These are phyloP conservation scores for Xenus cinereus DNA, from an alignment of 2,113 vertebrate genomes.

Conservation along the genomic window DNA sequence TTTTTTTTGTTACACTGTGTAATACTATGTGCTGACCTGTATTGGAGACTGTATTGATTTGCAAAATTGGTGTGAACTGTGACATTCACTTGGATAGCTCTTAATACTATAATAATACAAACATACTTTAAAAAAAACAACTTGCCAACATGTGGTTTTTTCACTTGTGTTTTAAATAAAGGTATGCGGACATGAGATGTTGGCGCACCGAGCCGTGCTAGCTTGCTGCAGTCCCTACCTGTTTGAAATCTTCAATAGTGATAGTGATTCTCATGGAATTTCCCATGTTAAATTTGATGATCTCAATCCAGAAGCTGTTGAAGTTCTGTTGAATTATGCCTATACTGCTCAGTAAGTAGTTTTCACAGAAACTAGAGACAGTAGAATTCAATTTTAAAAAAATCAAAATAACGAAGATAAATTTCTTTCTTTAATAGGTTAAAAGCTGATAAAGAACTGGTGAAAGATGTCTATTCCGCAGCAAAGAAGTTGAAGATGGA, in stretches of 20 bases:
- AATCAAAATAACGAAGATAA: background rate
- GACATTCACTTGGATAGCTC: background rate
- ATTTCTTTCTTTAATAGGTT: slow-evolving; percentile 75
- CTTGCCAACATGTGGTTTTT: background rate
- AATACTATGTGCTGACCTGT: background rate
- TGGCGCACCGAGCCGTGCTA: slow-evolving; percentile 94
- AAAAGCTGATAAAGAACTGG: slow-evolving; percentile 95
- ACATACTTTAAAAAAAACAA: background rate
- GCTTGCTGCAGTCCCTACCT: slow-evolving; percentile 98
- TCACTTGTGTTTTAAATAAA: slow-evolving; percentile 53
- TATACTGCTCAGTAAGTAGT: slow-evolving; percentile 96
- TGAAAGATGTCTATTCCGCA: slow-evolving; percentile 97
- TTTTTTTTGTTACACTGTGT: background rate
- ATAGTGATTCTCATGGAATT: slow-evolving; percentile 89
- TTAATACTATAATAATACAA: background rate
- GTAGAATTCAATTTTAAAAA: background rate
- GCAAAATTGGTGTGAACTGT: background rate
- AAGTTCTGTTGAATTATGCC: slow-evolving; percentile 95
- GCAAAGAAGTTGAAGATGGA: slow-evolving; percentile 98
- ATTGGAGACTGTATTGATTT: background rate
- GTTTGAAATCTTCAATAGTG: slow-evolving; percentile 98
- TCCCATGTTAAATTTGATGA: slow-evolving; percentile 98
- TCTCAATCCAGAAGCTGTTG: slow-evolving; percentile 94
- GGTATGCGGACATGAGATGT: slow-evolving; percentile 96
- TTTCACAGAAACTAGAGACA: background rate